phyloP scores from a whole-genome alignment of 2,888 invertebrate genomes.

The Protula sp. region DNA sequence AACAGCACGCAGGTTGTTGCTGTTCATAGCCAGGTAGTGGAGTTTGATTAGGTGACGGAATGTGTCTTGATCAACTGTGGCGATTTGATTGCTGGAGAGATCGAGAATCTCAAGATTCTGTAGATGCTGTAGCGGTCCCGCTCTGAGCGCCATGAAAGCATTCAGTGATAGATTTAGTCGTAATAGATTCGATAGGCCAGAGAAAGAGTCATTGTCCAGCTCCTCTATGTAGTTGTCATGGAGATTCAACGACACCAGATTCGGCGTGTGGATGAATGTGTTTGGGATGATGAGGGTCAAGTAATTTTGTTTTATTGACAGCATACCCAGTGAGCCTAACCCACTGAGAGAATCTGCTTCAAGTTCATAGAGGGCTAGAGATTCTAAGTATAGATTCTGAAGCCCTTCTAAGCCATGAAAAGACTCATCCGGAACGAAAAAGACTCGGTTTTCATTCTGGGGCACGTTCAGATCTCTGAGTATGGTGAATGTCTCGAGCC shows the following conservation, averaged over 20 bases:
- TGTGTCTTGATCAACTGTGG: background rate
- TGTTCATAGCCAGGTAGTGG: conserved; percentile 4
- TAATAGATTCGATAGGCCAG: background rate
- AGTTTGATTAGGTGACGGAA: conserved; percentile 4
- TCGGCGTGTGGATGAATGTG: background rate
- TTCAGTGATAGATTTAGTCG: background rate
- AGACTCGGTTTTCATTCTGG: background rate
- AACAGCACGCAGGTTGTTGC: conserved; percentile 4
- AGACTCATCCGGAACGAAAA: background rate
- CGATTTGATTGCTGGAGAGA: conserved; percentile 6
- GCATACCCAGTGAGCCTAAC: background rate
- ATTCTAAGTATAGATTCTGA: background rate
- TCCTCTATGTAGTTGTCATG: background rate
- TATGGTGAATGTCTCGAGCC: background rate
- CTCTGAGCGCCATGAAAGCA: background rate
- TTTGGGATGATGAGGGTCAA: background rate
- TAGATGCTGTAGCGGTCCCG: background rate
- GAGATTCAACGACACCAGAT: conserved; percentile 1
- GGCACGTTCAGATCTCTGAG: background rate
- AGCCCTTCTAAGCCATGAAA: background rate
- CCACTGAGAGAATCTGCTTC: background rate
- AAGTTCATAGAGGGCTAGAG: background rate
- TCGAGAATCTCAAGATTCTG: background rate
- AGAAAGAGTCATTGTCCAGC: background rate
- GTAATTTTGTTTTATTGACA: background rate